Evolutionary conservation across 2,888 invertebrate genomes (phyloP).

Genomic region (Cryptocheilus praepositus): DNA sequence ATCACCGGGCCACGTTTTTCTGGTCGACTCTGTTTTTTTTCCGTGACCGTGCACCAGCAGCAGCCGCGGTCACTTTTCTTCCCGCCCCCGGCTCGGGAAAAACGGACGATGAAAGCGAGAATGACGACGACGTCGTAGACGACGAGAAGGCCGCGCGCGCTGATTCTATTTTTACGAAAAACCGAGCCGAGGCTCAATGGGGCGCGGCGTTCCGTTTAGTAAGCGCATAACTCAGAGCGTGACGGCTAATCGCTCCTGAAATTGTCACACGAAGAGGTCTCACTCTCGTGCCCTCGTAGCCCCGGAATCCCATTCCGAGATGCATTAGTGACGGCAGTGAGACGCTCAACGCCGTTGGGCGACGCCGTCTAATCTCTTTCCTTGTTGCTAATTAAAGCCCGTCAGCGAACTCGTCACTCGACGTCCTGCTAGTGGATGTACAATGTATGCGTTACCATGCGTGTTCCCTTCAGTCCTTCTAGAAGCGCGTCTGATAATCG

Average conservation of each 20-base stretch:
- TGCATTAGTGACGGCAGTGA: constrained; percentile 65
- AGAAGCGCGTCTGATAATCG: too few species aligned
- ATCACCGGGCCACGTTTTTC: constrained; percentile 41
- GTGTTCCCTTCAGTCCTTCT: background rate
- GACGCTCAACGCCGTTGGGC: constrained; percentile 13
- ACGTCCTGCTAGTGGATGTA: background rate
- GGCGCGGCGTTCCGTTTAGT: constrained; percentile 69
- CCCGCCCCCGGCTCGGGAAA: background rate
- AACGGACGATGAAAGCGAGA: constrained; percentile 34
- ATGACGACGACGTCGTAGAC: constrained; percentile 16
- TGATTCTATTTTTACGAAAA: constrained; percentile 70
- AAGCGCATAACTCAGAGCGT: constrained; percentile 70
- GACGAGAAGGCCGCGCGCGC: constrained; percentile 19
- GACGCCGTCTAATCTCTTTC: constrained; percentile 58
- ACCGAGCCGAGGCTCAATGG: constrained; percentile 61
- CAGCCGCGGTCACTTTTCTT: constrained; percentile 42
- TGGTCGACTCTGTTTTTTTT: background rate
- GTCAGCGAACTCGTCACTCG: constrained; percentile 61
- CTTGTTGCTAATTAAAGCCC: constrained; percentile 66
- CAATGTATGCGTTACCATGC: constrained; percentile 30
- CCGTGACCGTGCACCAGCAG: constrained; percentile 18
- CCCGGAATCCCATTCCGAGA: constrained; percentile 59
- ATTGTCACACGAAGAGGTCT: constrained; percentile 62
- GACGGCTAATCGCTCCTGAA: constrained; percentile 74
- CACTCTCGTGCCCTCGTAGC: constrained; percentile 12